These are phyloP conservation scores for Myiopsitta monachus DNA, from an alignment of 2,113 vertebrate species.

Conservation along the genomic window DNA sequence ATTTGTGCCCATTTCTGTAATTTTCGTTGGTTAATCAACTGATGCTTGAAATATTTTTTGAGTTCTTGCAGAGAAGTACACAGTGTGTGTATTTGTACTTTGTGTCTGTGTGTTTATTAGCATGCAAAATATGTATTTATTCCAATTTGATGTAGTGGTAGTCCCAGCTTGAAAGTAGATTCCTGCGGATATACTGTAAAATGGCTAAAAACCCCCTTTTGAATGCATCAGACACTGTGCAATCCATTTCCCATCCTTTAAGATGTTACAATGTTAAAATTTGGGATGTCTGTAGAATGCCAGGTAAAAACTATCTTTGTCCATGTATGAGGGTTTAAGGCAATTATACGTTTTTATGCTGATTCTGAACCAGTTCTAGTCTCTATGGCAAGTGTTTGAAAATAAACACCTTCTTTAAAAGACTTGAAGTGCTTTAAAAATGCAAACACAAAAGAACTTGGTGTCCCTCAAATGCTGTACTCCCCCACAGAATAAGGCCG, in stretches of 20 bases:
- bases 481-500: not conserved
- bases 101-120: not conserved
- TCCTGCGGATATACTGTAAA: not conserved
- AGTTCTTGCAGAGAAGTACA: not conserved
- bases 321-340: not conserved
- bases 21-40: not conserved
- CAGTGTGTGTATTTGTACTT: not conserved
- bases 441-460: not conserved
- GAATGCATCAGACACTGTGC: not conserved
- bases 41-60: not conserved
- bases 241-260: not conserved
- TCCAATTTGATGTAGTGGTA: not conserved
- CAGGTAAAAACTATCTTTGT: not conserved
- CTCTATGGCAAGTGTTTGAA: not conserved
- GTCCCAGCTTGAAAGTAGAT: constrained; percentile 6
- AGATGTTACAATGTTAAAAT: not conserved
- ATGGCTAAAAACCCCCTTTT: not conserved
- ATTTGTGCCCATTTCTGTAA: not conserved
- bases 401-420: not conserved
- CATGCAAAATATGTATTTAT: constrained; percentile 15
- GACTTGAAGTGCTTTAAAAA: not conserved
- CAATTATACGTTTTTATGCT: not conserved
- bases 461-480: not conserved
- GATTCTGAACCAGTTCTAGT: not conserved
- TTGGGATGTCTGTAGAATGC: not conserved